Conservation (phyloP, 2,888 invertebrate species). For the Zygothrica quintamaculata region DNA sequence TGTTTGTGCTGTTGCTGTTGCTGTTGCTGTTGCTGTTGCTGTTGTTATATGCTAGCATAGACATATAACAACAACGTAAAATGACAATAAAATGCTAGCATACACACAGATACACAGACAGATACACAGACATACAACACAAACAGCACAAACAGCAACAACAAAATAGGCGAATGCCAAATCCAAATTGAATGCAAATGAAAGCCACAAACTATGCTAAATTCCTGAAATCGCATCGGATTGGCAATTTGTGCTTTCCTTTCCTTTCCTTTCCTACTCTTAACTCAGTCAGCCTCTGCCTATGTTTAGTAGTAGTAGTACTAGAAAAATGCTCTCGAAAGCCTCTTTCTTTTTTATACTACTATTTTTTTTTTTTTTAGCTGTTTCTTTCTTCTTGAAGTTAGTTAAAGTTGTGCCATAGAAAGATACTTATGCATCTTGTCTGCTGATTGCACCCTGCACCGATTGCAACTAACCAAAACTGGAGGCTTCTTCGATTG, state of each 20-base stretch:
- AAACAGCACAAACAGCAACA: slow-evolving; percentile 30
- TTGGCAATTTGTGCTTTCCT: slow-evolving; percentile 80
- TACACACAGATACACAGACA: no score
- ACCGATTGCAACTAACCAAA: no score
- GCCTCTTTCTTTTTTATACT: slow-evolving; percentile 52
- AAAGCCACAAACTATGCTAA: slow-evolving; percentile 82
- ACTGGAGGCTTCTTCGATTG: slow-evolving; percentile 9
- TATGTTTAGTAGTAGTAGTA: slow-evolving; percentile 43
- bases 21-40: slow-evolving; percentile 30
- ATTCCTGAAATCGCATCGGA: slow-evolving; percentile 82
- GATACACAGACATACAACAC: slow-evolving; percentile 40
- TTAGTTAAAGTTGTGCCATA: slow-evolving; percentile 45
- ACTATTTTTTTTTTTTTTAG: no score
- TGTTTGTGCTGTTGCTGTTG: slow-evolving; percentile 34
- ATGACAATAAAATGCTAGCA: slow-evolving; percentile 69
- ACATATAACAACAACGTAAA: slow-evolving; percentile 75
- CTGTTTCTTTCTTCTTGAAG: no score
- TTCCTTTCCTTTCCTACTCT: no score
- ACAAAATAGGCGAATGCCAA: slow-evolving; percentile 64
- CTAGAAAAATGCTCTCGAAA: slow-evolving; percentile 54
- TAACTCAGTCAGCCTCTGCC: slow-evolving; percentile 22
- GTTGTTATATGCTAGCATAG: slow-evolving; percentile 51
- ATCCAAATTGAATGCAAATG: slow-evolving; percentile 83
- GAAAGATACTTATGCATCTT: slow-evolving; percentile 30
- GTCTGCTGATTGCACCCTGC: slow-evolving; percentile 46